Conservation (phyloP, 92 coral and sea anemone species). For the Actinernus sp. region DNA sequence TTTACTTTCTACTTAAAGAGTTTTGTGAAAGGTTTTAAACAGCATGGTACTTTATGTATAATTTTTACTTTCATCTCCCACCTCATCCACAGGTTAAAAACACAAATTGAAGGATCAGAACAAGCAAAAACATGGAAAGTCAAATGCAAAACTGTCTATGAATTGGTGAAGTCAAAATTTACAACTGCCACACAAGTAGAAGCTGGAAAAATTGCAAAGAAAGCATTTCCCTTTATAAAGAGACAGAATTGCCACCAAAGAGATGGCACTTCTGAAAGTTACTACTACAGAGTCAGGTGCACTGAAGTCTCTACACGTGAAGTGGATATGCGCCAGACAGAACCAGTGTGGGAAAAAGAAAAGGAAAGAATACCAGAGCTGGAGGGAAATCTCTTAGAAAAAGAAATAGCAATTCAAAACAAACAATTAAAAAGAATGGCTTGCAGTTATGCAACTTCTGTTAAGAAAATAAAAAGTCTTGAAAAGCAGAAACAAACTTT, state of each 20-base stretch:
- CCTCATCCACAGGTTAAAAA: conserved; percentile 47
- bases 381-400: conserved; percentile 3
- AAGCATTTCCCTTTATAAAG: conserved; percentile 44
- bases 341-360: too few species aligned
- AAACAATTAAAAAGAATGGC: conserved; percentile 13
- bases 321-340: neutral
- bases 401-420: conserved; percentile 5
- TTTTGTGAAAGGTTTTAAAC: too few species aligned
- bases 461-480: conserved; percentile 15
- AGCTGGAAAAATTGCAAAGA: conserved; percentile 32
- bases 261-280: conserved; percentile 28
- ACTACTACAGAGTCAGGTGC: conserved; percentile 16
- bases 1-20: too few species aligned
- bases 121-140: conserved; percentile 19
- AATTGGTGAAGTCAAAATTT: conserved; percentile 2
- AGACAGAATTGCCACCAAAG: conserved; percentile 36
- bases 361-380: neutral
- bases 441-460: conserved; percentile 2
- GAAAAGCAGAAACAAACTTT: conserved; percentile 35
- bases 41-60: too few species aligned
- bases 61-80: too few species aligned
- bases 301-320: neutral
- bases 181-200: conserved; percentile 4
- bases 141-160: conserved; percentile 26
- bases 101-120: conserved; percentile 22